Evolutionary conservation across 2,888 invertebrate genomes (phyloP), one percentile per base, ranked within the genome.

Genomic region (Chloroclysta siterata): DNA sequence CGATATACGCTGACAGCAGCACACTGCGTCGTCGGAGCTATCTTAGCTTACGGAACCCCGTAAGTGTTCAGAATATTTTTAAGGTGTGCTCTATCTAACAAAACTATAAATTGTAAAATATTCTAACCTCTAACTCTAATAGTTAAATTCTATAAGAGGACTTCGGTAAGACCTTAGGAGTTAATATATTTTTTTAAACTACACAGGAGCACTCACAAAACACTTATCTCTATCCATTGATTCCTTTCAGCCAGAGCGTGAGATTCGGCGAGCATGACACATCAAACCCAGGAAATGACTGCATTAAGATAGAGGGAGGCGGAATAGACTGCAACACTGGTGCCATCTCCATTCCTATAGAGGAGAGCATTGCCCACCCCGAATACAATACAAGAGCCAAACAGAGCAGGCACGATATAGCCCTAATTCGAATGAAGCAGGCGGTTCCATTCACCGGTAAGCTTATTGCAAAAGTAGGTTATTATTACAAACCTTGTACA

Each of bases 251-350:
- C 0, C 68, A 57, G 22, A 82, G 79, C 69, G 78, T 88, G 7
- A 82, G 84, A 2, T 78, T 94, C 6, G 93, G 94, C 1, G 94
- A 94, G 76, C 92, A 89, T 76, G 84, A 94, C 75, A 88, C 82
- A 0, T 70, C 70, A 0, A 78, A 82, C n/a, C 39, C 70, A 0
- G 84, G 82, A 0, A 56, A 58, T 2, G 94, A 94, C 71, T 94
- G 94, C 69, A 72, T 84, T 2, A 57, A 56, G 2, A 74, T 75
- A 0, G 77, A 73, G 5, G 82, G 80, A 0, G 82, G 82, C 0
- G 86, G 81, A 2, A 68, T 69, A 2, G 88, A 87, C 63, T 94
- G 94, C 76, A 89, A 89, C 0, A 86, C 88, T 0, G 84, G 84
- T 8, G 81, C 83, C 0, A 73, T 88, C 61, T 79, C 80, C 15